Evolutionary conservation across 2,113 vertebrate species (phyloP).

Genomic region (Oriolus oriolus): DNA sequence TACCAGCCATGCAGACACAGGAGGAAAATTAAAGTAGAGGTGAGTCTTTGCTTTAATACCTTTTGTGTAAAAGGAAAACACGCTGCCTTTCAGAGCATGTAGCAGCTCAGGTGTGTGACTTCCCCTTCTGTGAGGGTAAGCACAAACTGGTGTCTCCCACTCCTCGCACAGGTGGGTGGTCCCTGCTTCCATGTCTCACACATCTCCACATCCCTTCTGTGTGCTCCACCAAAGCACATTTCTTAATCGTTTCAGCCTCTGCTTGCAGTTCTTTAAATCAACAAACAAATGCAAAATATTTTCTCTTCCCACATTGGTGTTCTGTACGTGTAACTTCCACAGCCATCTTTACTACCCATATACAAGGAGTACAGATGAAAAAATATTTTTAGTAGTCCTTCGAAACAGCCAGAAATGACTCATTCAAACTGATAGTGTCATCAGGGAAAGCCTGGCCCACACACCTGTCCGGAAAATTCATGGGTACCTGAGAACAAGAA

Average conservation of each 20-base stretch:
- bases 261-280: background rate
- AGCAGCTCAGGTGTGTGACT: background rate
- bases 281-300: background rate
- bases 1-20: background rate
- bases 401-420: background rate
- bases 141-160: too few species aligned
- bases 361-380: background rate
- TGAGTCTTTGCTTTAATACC: background rate
- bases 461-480: background rate
- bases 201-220: background rate
- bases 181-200: background rate
- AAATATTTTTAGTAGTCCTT: background rate
- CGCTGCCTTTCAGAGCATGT: background rate
- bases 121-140: background rate
- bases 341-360: background rate
- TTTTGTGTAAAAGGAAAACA: background rate
- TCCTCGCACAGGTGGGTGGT: fast-evolving
- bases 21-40: background rate
- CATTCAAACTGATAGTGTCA: background rate
- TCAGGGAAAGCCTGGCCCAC: background rate
- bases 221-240: background rate
- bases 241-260: background rate
- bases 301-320: background rate
- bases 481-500: background rate
- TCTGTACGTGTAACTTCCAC: background rate